These are phyloP conservation scores for Octopus bimaculoides DNA, from an alignment of 1,140 invertebrate species.

Conservation along the genomic window DNA sequence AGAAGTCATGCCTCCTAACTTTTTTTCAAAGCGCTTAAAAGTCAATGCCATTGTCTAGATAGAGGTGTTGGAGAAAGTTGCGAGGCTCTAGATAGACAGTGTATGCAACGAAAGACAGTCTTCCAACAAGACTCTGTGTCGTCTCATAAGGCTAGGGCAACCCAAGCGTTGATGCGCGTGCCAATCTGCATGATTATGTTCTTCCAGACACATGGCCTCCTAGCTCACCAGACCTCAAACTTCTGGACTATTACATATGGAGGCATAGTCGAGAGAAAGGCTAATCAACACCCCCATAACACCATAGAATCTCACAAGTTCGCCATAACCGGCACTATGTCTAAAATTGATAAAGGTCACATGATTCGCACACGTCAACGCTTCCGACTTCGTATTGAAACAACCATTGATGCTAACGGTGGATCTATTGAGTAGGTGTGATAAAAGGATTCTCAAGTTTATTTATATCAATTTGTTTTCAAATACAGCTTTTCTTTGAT, in stretches of 20 bases:
- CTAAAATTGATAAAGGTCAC: neutral
- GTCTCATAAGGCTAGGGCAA: neutral
- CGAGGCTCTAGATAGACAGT: neutral
- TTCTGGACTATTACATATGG: neutral
- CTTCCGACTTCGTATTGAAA: neutral
- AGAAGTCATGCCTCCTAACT: no score
- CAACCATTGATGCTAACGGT: neutral
- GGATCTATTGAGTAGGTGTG: neutral
- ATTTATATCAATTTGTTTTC: neutral
- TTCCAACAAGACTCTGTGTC: neutral
- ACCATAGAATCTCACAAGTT: neutral
- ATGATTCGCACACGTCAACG: neutral
- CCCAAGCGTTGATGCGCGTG: neutral
- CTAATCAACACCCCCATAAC: neutral
- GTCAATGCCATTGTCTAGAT: neutral
- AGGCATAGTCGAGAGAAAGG: neutral
- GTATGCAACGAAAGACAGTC: neutral
- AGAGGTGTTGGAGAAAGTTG: neutral
- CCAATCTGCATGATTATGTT: neutral
- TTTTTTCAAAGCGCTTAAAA: neutral
- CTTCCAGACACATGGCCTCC: neutral
- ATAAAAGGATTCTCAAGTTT: neutral
- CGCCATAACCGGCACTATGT: neutral
- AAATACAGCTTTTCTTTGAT: neutral
- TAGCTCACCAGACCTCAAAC: neutral